phyloP scores from a whole-genome alignment of 2,888 invertebrate genomes.

The Electrophaes corylata region DNA sequence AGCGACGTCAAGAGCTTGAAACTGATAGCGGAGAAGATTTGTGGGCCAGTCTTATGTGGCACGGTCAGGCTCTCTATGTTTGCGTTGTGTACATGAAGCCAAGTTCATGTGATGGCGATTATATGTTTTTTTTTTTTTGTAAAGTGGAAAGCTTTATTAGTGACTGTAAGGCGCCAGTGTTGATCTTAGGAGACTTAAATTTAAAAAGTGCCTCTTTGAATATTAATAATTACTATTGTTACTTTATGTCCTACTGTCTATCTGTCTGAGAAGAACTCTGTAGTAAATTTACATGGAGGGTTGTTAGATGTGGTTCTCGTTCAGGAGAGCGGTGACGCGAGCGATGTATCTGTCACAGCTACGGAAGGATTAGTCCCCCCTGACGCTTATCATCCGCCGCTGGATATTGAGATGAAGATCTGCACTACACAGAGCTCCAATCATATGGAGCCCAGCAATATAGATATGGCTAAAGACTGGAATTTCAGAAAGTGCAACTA shows the following conservation, averaged over 20 bases:
- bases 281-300: too few species aligned
- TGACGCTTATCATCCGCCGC: neutral
- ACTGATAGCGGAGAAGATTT: too few species aligned
- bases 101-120: neutral
- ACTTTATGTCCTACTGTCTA: too few species aligned
- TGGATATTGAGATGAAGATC: neutral
- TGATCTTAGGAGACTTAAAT: neutral
- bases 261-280: too few species aligned
- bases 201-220: neutral
- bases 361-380: neutral
- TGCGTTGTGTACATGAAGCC: neutral
- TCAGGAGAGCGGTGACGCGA: too few species aligned
- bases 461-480: too few species aligned
- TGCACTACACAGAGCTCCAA: neutral
- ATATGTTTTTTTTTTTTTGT: neutral
- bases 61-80: too few species aligned
- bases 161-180: neutral
- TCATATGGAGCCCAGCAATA: neutral
- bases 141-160: neutral
- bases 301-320: too few species aligned
- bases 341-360: neutral
- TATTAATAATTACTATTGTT: neutral
- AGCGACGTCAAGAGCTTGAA: too few species aligned
- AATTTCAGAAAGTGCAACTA: too few species aligned
- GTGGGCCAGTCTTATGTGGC: too few species aligned